These are phyloP conservation scores for Lycocerus yunnanus DNA, from an alignment of 2,888 invertebrate species.

Conservation along the genomic window DNA sequence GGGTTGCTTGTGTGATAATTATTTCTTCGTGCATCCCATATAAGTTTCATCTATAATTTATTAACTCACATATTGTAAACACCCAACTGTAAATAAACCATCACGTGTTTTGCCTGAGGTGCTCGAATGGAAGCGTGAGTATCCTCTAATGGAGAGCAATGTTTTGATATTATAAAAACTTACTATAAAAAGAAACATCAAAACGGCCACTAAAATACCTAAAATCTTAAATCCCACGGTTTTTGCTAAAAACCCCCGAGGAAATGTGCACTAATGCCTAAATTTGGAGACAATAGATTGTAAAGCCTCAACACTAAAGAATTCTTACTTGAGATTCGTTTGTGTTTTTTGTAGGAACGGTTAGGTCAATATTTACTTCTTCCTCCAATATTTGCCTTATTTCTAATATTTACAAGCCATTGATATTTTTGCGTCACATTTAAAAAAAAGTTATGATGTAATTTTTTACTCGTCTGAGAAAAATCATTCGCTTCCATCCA, in stretches of 20 bases:
- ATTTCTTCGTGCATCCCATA: neutral
- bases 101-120: neutral
- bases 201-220: neutral
- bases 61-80: neutral
- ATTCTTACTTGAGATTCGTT: neutral
- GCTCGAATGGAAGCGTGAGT: neutral
- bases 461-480: neutral
- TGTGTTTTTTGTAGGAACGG: neutral
- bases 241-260: neutral
- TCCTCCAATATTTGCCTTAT: neutral
- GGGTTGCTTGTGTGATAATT: neutral
- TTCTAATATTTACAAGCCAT: neutral
- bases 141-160: neutral
- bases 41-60: neutral
- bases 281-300: neutral
- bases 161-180: neutral
- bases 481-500: neutral
- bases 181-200: neutral
- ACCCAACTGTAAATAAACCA: neutral
- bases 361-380: neutral
- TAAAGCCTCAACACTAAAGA: neutral
- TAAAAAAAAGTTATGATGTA: neutral
- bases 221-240: neutral
- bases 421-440: neutral
- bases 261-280: neutral